Conservation (phyloP, 53 echinoderm and acorn worm species). For the Actinopyga echinites region DNA sequence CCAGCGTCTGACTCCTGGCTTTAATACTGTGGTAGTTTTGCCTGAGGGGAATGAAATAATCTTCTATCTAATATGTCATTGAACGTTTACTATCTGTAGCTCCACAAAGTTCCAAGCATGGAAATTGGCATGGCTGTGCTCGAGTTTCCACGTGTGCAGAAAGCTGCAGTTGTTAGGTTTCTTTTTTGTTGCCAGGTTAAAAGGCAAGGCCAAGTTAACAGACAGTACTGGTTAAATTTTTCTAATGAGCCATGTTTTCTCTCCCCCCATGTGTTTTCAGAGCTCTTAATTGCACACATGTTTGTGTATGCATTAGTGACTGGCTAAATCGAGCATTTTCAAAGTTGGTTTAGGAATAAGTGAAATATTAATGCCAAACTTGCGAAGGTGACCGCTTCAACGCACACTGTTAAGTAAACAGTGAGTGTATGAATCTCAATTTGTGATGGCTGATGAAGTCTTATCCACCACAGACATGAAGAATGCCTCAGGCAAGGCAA, state of each 20-base stretch:
- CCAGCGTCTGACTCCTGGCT: not conserved
- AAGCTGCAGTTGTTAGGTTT: conserved; percentile 9
- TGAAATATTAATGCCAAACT: conserved; percentile 28
- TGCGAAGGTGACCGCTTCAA: conserved; percentile 11
- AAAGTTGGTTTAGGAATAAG: conserved; percentile 44
- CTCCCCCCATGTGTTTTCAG: conserved; percentile 33
- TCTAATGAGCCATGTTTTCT: conserved; percentile 45
- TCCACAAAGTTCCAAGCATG: not conserved
- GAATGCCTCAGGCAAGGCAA: conserved; percentile 19
- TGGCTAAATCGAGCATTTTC: conserved; percentile 34
- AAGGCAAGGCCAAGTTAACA: conserved; percentile 43
- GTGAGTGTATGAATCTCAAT: conserved; percentile 42
- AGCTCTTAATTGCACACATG: conserved; percentile 42
- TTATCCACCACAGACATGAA: conserved; percentile 1
- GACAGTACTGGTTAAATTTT: conserved; percentile 21
- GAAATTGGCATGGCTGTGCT: conserved; percentile 8
- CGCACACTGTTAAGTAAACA: conserved; percentile 40
- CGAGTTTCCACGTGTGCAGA: not conserved
- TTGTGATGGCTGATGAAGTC: conserved; percentile 30
- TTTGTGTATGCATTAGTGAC: conserved; percentile 51
- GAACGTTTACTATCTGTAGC: not conserved
- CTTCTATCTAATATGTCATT: conserved; percentile 10
- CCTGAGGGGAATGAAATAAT: conserved; percentile 11
- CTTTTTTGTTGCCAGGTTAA: conserved; percentile 27
- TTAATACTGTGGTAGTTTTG: not conserved